Base-by-base conservation (phyloP, 1,140 invertebrate genomes). In the Dinoponera quadriceps region DNA sequence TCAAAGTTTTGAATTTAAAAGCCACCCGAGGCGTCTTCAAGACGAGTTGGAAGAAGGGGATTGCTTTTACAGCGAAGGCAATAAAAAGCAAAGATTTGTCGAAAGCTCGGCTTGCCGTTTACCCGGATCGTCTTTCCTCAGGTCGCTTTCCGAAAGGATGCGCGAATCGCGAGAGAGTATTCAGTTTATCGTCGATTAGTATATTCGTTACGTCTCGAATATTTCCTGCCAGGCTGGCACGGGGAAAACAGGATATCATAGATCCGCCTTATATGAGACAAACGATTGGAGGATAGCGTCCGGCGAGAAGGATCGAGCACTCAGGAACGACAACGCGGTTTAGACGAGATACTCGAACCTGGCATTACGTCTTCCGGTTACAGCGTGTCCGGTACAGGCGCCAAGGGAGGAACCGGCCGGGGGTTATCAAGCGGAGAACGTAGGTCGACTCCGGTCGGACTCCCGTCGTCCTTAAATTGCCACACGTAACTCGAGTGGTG, bases 351-450 rank as follows among this genome's bases (percentile, higher is more conserved):
- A 69, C 5, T 69, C 20, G 29, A 69, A 48, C 9, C 14, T 29
- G 11, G 20, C 22, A 22, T 80, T 68, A 38, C n/a, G 25, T 57
- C 75, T 80, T 80, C 7, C 22, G 22, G n/a, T 59, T 80, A 48
- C 75, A 57, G 33, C 38, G 13, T 48, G 25, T 60, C 27, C n/a
- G 44, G 7, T 27, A 65, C 20, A 69, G 14, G 25, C 7, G 11
- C 22, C 7, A 27, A n/a, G 7, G 29, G 33, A 38, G 29, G 22
- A 13, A n/a, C 22, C 49, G 57, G 62, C 0, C 7, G 38, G 16
- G 20, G 20, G 54, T 72, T 69, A 81, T 82, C 68, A 82, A 48
- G 38, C 38, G 44, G 38, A 49, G 55, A 54, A 86, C 38, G 55
- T 25, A 62, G 33, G 65, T 57, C 48, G 51, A 54, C 33, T n/a